phyloP scores from a whole-genome alignment of 2,113 vertebrate genomes.

The Laticauda colubrina region DNA sequence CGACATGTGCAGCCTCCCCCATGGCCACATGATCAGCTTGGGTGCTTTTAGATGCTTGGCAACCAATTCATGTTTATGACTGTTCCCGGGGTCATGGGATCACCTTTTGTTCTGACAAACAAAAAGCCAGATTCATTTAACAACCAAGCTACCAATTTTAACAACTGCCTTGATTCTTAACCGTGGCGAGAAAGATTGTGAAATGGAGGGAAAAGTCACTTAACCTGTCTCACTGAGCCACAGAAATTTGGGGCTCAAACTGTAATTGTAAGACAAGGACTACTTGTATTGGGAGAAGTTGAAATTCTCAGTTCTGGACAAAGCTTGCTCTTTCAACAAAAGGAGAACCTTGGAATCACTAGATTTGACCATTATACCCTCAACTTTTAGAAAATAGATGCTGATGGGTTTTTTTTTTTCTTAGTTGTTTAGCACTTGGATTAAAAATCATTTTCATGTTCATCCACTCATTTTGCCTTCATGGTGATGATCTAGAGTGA shows the following conservation, averaged over 20 bases:
- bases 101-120: too few relatives aligned
- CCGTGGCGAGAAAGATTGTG: neutral
- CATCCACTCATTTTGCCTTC: neutral
- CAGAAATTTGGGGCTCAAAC: neutral
- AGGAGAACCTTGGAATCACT: neutral
- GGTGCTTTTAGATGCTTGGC: neutral
- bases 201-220: neutral
- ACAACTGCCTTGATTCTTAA: neutral
- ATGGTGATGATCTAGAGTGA: neutral
- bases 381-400: neutral
- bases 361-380: neutral
- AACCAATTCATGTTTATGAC: neutral
- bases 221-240: neutral
- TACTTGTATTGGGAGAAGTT: neutral
- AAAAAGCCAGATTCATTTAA: neutral
- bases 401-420: neutral
- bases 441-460: neutral
- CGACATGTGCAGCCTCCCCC: neutral
- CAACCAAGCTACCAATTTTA: neutral
- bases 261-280: neutral
- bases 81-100: too few relatives aligned
- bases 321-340: neutral
- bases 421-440: neutral
- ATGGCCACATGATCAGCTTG: neutral
- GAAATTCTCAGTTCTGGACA: neutral